These are phyloP conservation scores for Cygnus olor DNA, from an alignment of 2,797 vertebrate genomes.

Conservation along the genomic window DNA sequence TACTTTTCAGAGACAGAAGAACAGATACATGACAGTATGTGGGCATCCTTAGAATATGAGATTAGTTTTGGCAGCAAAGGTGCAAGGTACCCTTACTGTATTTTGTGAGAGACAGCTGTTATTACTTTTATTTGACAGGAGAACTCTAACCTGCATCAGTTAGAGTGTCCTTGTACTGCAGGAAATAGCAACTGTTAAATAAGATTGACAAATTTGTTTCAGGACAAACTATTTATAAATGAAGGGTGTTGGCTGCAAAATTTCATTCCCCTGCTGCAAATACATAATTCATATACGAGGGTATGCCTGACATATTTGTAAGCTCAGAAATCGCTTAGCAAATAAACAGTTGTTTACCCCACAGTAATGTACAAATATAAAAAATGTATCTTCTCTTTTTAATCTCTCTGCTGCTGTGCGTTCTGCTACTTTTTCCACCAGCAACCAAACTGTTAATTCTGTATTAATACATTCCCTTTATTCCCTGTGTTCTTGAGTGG, in stretches of 20 bases:
- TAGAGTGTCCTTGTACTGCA: neutral
- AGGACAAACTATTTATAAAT: neutral
- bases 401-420: neutral
- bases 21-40: neutral
- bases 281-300: neutral
- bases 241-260: neutral
- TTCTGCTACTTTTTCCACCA: neutral
- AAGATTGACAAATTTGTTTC: slow-evolving; percentile 15
- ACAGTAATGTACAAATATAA: neutral
- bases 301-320: neutral
- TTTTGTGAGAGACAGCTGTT: slow-evolving; percentile 1
- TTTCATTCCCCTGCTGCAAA: neutral
- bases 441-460: neutral
- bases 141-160: neutral
- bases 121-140: neutral
- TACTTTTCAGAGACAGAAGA: neutral
- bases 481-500: neutral
- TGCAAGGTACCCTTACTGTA: neutral
- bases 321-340: neutral
- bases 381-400: neutral
- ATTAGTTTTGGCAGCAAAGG: neutral
- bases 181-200: neutral
- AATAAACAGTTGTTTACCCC: neutral
- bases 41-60: neutral
- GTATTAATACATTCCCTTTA: neutral